phyloP scores from a whole-genome alignment of 2,888 invertebrate genomes.

The Aelia acuminata region DNA sequence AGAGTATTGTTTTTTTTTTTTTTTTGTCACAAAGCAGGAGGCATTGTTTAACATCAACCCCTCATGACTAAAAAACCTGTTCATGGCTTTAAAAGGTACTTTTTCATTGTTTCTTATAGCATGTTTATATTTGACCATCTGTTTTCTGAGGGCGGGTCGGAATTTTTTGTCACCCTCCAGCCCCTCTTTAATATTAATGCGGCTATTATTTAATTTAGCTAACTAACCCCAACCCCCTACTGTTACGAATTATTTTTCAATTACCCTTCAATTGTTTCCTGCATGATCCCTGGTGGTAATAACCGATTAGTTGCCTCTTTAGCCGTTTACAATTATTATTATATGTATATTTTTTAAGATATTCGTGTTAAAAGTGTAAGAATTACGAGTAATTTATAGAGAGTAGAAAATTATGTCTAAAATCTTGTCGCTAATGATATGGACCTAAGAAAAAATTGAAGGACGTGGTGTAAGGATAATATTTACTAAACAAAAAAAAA shows the following conservation, averaged over 20 bases:
- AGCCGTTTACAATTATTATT: neutral
- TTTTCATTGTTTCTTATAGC: slow-evolving; percentile 36
- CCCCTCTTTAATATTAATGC: slow-evolving; percentile 55
- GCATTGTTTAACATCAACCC: slow-evolving; percentile 48
- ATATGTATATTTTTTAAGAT: neutral
- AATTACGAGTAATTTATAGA: too few relatives aligned
- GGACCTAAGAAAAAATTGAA: neutral
- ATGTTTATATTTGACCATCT: slow-evolving; percentile 49
- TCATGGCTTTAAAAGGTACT: slow-evolving; percentile 36
- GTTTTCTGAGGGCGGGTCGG: slow-evolving; percentile 14
- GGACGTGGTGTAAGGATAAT: neutral
- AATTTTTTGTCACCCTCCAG: slow-evolving; percentile 43
- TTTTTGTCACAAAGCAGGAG: slow-evolving; percentile 14
- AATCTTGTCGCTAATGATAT: neutral
- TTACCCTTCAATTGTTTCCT: slow-evolving; percentile 45
- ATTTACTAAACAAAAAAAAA: neutral
- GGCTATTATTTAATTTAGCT: slow-evolving; percentile 50
- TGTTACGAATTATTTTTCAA: slow-evolving; percentile 43
- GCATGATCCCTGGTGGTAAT: neutral
- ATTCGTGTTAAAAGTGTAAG: neutral
- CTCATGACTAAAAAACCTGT: slow-evolving; percentile 23
- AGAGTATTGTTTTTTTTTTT: neutral
- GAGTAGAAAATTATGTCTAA: neutral
- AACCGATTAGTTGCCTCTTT: neutral
- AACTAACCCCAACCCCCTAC: slow-evolving; percentile 37